Conservation (phyloP, 2,797 vertebrate genomes). For the Danio kyathit region DNA sequence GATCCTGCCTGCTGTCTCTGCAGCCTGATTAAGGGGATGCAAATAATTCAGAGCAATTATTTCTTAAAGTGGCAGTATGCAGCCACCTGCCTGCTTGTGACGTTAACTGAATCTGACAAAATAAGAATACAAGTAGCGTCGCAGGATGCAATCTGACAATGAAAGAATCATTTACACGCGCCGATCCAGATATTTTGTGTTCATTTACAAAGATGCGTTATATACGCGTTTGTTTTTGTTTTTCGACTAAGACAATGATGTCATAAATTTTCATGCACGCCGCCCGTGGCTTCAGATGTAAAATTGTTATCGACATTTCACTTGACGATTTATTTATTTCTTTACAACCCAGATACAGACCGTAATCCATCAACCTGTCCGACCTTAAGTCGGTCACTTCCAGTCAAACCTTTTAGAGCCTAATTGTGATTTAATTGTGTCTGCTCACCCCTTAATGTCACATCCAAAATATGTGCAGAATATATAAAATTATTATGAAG, state of each 20-base stretch:
- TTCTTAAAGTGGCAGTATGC: slow-evolving; percentile 62
- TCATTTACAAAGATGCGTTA: background rate
- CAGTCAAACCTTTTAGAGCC: slow-evolving; percentile 48
- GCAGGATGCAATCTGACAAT: background rate
- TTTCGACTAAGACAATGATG: slow-evolving; percentile 26
- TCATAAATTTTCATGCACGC: slow-evolving; percentile 32
- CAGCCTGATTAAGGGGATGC: slow-evolving; percentile 51
- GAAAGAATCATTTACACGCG: background rate
- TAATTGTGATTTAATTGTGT: slow-evolving; percentile 52
- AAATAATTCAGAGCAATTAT: slow-evolving; percentile 61
- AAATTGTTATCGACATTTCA: slow-evolving; percentile 55
- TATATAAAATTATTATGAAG: background rate
- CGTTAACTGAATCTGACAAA: background rate
- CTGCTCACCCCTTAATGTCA: slow-evolving; percentile 28
- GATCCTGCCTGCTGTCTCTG: slow-evolving; percentile 54
- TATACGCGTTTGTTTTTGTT: background rate
- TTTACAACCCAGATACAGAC: slow-evolving; percentile 50
- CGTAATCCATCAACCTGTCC: slow-evolving; percentile 56
- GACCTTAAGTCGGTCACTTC: slow-evolving; percentile 52
- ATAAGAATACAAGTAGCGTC: slow-evolving; percentile 4
- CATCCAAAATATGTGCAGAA: slow-evolving; percentile 16
- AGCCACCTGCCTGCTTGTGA: slow-evolving; percentile 49
- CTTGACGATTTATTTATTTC: slow-evolving; percentile 56
- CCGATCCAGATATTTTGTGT: background rate
- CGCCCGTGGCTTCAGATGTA: slow-evolving; percentile 28